phyloP scores from a whole-genome alignment of 2,888 invertebrate genomes.

The Hesperia comma region DNA sequence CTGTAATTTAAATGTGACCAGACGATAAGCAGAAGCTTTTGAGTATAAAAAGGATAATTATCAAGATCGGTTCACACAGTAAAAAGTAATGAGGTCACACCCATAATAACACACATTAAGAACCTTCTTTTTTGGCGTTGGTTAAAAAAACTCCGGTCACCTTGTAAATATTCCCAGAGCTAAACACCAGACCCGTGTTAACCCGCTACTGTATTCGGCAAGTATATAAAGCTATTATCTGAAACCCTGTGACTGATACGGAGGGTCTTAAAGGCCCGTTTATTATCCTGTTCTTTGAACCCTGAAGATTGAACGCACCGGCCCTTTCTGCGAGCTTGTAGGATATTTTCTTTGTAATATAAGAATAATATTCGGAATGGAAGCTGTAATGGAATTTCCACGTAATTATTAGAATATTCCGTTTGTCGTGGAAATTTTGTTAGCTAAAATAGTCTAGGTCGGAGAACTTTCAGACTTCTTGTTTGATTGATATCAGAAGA shows the following conservation, averaged over 20 bases:
- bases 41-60: too few relatives aligned
- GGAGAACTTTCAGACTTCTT: too few relatives aligned
- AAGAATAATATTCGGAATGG: constrained; percentile 4
- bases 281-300: constrained; percentile 33
- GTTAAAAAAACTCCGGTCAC: not conserved
- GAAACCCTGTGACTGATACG: constrained; percentile 16
- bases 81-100: too few relatives aligned
- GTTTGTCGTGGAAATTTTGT: not conserved
- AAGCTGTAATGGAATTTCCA: not conserved
- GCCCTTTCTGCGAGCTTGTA: constrained; percentile 7
- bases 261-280: constrained; percentile 18
- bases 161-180: not conserved
- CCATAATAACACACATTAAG: too few relatives aligned
- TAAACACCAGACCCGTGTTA: not conserved
- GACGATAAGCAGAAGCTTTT: too few relatives aligned
- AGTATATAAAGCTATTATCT: constrained; percentile 10
- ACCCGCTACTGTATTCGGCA: not conserved
- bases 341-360: constrained; percentile 19
- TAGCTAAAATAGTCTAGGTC: not conserved
- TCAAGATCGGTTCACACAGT: too few relatives aligned
- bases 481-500: too few relatives aligned
- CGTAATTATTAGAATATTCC: not conserved
- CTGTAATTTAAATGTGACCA: too few relatives aligned
- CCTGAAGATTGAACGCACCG: constrained; percentile 12
- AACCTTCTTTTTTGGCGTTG: too few relatives aligned